Base-by-base conservation (phyloP, 2,113 vertebrate genomes). In the Elanoides forficatus region DNA sequence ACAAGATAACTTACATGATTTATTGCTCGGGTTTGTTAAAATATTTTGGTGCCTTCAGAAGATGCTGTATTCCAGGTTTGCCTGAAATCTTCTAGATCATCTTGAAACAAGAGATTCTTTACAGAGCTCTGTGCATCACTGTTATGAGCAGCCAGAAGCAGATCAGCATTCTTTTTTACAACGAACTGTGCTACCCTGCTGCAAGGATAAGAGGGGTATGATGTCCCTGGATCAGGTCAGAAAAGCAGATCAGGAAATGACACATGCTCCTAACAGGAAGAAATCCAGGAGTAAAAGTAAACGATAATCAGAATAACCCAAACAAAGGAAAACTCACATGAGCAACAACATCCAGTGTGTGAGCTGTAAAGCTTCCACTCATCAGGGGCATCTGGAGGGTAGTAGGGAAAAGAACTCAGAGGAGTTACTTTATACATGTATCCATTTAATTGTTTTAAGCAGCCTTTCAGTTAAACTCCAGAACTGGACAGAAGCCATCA, bases 21-120 rank as follows among this genome's bases (percentile, higher is more conserved):
- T 22, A 10, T 60, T 59, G 20, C 30, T 66, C 2, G 1, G 10
- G 26, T 22, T 59, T 76, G 13, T 40, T 59, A 59, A 76, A 66
- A 30, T n/a, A 27, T 27, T n/a, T 30, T 29, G 13, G 6, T 78
- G 13, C 11, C 34, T 72, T 62, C 53, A 34, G 47, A 30, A 53
- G 78, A 23, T 1, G 10, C 21, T 0, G 0, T 6, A 10, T 67
- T 43, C 30, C 47, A n/a, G n/a, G n/a, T 34, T 84, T 23, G 4
- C 36, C 50, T 55, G 78, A 85, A 85, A 81, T 27, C 26, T 34
- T 56, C 52, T 0, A 12, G 76, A 32, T 38, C 81, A 15, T 20
- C 53, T 11, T 23, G 22, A 59, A 58, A 29, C 19, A 16, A 19
- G 23, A 20, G 19, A 27, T n/a, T 13, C 2, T 71, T 78, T 6